Base-by-base conservation (phyloP, 1,140 invertebrate species). In the Apis cerana region DNA sequence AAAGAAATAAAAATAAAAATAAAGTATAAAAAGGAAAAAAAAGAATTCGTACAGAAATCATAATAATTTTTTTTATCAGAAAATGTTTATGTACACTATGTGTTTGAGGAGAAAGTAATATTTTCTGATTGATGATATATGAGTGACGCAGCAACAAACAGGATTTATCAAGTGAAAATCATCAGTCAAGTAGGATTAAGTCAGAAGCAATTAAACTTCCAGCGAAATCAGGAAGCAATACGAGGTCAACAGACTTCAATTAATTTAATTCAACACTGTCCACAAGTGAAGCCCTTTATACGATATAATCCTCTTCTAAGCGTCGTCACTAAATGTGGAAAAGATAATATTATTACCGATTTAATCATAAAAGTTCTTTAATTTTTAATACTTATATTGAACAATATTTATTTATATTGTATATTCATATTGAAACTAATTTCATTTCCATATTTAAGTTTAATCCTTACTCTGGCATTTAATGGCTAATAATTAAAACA, bases 221-320 rank as follows among this genome's bases (percentile, higher is more conserved):
- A 9, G 10, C 10, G 15, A 43, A 17, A 23, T 8, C 33, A 10
- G 19, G 33, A 59, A 48, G 21, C n/a, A n/a, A 74, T 48, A 21
- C 1, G 12, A 33, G 19, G 56, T 61, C 71, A 59, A 59, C 27
- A 59, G 27, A n/a, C 33, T 72, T 72, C 27, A 21, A 8, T 74
- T 74, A 74, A 74, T 61, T 59, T 21, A 74, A 48, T 23, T 74
- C 17, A 48, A 48, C 21, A 21, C 68, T 69, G 48, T 52, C 68
- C 48, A 54, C 48, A 23, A 19, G 33, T 11, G 71, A 74, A 74
- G 56, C 56, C 56, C 10, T 7, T 59, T 4, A 7, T 23, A 11
- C 9, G 19, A 27, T 23, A 23, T 59, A 15, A n/a, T 71, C 50
- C 54, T 21, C 19, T n/a, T 21, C 27, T 27, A 27, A 10, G 19